A percentile compares a stretch with the other conserved stretches of the same genome.
Conservation (phyloP, 2,797 vertebrate species). For the Luscinia megarhynchos region DNA sequence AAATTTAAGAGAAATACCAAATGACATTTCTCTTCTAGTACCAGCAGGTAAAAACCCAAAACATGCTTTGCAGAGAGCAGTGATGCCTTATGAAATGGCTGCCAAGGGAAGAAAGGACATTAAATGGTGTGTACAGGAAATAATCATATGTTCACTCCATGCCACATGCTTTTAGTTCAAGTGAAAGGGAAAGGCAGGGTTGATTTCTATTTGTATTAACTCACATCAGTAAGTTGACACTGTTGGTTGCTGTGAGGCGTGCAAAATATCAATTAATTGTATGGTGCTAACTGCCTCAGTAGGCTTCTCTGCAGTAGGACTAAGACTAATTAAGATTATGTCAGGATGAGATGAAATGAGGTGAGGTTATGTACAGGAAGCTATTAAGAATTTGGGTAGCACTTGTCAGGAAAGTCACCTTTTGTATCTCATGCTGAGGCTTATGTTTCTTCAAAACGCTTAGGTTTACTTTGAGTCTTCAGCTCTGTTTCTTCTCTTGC, state of each 20-base stretch:
- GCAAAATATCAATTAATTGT: conserved; percentile 78
- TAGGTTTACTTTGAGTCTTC: not conserved
- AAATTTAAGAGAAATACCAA: not conserved
- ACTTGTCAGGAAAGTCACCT: conserved; percentile 37
- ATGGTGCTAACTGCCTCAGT: conserved; percentile 75
- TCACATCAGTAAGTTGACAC: conserved; percentile 60
- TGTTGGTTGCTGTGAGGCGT: conserved; percentile 55
- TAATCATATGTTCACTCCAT: not conserved
- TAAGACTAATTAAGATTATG: conserved; percentile 80
- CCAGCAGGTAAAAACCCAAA: not conserved
- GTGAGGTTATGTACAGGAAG: conserved; percentile 58
- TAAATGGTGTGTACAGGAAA: not conserved
- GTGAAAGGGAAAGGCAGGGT: not conserved
- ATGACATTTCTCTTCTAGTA: not conserved
- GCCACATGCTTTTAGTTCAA: not conserved
- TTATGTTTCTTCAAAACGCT: not conserved
- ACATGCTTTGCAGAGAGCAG: not conserved
- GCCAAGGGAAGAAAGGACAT: not conserved
- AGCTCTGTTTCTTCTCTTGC: not conserved
- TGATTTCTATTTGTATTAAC: conserved; percentile 53
- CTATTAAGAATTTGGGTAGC: conserved; percentile 55
- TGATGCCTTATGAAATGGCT: not conserved
- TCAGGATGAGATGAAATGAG: conserved; percentile 61
- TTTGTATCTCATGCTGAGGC: not conserved
- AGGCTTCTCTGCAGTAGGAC: conserved; percentile 70